phyloP scores from a whole-genome alignment of 2,888 invertebrate species.

The Hypercompe scribonia region DNA sequence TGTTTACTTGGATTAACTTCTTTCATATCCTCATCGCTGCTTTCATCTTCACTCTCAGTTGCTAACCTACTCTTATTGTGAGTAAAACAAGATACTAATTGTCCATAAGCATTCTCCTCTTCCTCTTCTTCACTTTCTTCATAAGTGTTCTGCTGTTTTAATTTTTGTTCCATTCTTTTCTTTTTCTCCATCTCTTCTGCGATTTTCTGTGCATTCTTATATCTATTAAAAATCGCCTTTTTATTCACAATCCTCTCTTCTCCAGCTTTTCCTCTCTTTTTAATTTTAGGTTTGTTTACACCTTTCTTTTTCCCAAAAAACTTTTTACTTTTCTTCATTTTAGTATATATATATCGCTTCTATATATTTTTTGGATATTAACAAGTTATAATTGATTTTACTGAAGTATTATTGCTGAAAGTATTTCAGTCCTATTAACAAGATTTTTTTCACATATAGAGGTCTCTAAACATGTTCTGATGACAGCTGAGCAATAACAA shows the following conservation, averaged over 20 bases:
- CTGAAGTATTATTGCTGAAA: neutral
- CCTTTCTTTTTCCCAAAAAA: constrained; percentile 64
- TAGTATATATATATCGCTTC: too few relatives aligned
- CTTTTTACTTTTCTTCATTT: constrained; percentile 71
- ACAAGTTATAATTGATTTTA: neutral
- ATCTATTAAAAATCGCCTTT: constrained; percentile 81
- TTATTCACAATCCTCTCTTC: constrained; percentile 71
- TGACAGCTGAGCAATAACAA: neutral
- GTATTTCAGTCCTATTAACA: neutral
- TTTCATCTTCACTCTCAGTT: constrained; percentile 67
- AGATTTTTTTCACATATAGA: neutral
- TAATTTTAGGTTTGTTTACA: constrained; percentile 56
- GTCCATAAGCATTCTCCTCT: constrained; percentile 79
- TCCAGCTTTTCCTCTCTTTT: constrained; percentile 62
- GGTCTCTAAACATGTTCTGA: too few relatives aligned
- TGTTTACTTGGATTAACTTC: constrained; percentile 7
- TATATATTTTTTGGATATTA: neutral
- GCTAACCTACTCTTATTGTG: constrained; percentile 52
- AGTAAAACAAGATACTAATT: constrained; percentile 84
- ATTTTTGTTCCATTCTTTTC: constrained; percentile 69
- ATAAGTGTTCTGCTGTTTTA: constrained; percentile 70
- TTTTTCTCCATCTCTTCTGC: constrained; percentile 82
- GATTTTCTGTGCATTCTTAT: constrained; percentile 80
- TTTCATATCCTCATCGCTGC: constrained; percentile 34
- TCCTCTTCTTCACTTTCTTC: constrained; percentile 83